Evolutionary conservation across 2,113 vertebrate genomes (phyloP).

Genomic region (Patagioenas fasciata): DNA sequence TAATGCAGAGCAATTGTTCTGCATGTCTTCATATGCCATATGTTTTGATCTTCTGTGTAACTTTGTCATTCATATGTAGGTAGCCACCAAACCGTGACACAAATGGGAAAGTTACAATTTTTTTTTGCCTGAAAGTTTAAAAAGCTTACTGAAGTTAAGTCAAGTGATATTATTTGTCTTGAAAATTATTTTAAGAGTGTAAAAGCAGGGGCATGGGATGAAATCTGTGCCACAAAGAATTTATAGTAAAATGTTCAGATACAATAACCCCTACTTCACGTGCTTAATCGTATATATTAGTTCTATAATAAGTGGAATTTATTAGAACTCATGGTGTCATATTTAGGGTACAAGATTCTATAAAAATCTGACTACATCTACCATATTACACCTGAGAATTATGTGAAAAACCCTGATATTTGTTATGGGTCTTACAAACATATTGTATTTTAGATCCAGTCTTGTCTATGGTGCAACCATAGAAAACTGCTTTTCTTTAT

Average conservation of each 20-base stretch:
- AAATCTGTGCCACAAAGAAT: not conserved
- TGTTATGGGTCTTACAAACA: not conserved
- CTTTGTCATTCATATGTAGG: not conserved
- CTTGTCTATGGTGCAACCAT: not conserved
- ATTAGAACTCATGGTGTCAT: not conserved
- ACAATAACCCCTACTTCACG: not conserved
- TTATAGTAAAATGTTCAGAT: not conserved
- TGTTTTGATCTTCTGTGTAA: not conserved
- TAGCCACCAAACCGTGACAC: not conserved
- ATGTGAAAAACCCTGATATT: not conserved
- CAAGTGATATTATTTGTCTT: not conserved
- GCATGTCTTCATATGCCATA: not conserved
- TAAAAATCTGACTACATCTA: not conserved
- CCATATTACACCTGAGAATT: not conserved
- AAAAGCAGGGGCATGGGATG: not conserved
- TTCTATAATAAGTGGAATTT: not conserved
- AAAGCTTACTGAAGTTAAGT: not conserved
- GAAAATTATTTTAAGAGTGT: not conserved
- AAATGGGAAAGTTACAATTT: not conserved
- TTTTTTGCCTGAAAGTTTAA: not conserved
- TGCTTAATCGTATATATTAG: not conserved
- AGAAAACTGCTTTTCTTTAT: not conserved
- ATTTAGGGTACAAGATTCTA: not conserved
- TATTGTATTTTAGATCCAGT: not conserved
- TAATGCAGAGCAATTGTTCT: not conserved